phyloP scores from a whole-genome alignment of 2,797 vertebrate species.

The Eurystomus glaucurus region DNA sequence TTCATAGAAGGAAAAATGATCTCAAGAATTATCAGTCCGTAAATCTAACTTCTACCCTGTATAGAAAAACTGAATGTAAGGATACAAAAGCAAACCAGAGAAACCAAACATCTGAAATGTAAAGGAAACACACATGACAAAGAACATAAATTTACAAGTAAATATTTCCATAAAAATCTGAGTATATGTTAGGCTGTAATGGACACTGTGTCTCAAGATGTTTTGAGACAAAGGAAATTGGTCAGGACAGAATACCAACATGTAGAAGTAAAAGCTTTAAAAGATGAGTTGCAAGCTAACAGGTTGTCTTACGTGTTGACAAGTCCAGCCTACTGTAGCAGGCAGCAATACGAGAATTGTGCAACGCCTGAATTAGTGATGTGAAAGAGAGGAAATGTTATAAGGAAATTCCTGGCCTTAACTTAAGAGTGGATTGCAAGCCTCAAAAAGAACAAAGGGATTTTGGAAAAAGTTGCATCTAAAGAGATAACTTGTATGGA shows the following conservation, averaged over 20 bases:
- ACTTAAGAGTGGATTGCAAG: neutral
- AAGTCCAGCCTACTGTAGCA: neutral
- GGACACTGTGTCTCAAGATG: neutral
- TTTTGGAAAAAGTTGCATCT: neutral
- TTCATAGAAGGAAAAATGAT: slow-evolving; percentile 32
- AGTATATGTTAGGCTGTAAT: neutral
- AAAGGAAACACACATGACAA: slow-evolving; percentile 6
- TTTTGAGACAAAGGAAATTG: neutral
- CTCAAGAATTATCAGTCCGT: slow-evolving; percentile 3
- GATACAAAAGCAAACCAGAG: neutral
- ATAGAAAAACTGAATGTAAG: neutral
- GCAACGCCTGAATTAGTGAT: neutral
- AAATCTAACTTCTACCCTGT: neutral
- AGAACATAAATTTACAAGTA: neutral
- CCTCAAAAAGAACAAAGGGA: neutral
- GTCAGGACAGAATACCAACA: neutral
- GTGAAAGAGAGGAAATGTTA: neutral
- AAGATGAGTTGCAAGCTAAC: neutral
- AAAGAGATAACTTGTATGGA: neutral
- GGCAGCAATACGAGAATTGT: neutral
- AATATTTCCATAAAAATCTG: slow-evolving; percentile 24
- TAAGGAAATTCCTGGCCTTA: neutral
- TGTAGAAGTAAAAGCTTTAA: neutral
- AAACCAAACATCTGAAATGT: neutral
- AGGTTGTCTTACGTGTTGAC: neutral